Conservation (phyloP, 2,888 invertebrate genomes). For the Phyllotreta cruciferae region DNA sequence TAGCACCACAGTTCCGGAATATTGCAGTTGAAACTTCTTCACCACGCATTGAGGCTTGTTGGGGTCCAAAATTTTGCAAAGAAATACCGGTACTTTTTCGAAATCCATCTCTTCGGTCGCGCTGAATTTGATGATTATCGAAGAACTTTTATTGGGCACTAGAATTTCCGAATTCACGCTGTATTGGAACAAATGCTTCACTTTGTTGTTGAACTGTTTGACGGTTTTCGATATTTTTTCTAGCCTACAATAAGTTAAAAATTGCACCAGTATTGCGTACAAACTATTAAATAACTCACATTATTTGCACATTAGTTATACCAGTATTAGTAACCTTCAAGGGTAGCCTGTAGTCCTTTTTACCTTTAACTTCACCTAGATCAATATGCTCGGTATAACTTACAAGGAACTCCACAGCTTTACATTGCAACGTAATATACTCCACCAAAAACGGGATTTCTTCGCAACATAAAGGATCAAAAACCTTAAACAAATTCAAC, state of each 20-base stretch:
- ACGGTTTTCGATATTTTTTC: conserved; percentile 18
- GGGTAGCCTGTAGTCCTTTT: conserved; percentile 58
- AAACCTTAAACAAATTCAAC: conserved; percentile 28
- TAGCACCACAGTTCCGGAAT: conserved; percentile 51
- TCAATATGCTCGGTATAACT: conserved; percentile 60
- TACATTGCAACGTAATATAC: conserved; percentile 55
- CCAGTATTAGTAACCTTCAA: conserved; percentile 67
- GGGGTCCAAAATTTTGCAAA: conserved; percentile 50
- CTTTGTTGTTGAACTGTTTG: background rate
- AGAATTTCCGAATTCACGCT: conserved; percentile 27
- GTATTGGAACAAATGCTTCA: background rate
- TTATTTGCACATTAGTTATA: conserved; percentile 55
- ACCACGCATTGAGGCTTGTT: conserved; percentile 46
- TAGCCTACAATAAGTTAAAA: conserved; percentile 37
- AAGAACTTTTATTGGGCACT: conserved; percentile 40
- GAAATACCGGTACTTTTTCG: conserved; percentile 48
- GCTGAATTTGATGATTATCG: conserved; percentile 44
- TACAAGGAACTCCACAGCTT: conserved; percentile 68
- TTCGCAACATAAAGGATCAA: conserved; percentile 30
- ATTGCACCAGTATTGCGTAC: background rate
- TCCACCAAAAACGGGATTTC: conserved; percentile 37
- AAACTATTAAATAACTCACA: conserved; percentile 34
- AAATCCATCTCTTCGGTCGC: conserved; percentile 48
- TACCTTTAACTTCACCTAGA: conserved; percentile 67
- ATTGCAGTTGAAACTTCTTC: conserved; percentile 47